phyloP scores from a whole-genome alignment of 2,888 invertebrate genomes.

The Amphiduros pacificus region DNA sequence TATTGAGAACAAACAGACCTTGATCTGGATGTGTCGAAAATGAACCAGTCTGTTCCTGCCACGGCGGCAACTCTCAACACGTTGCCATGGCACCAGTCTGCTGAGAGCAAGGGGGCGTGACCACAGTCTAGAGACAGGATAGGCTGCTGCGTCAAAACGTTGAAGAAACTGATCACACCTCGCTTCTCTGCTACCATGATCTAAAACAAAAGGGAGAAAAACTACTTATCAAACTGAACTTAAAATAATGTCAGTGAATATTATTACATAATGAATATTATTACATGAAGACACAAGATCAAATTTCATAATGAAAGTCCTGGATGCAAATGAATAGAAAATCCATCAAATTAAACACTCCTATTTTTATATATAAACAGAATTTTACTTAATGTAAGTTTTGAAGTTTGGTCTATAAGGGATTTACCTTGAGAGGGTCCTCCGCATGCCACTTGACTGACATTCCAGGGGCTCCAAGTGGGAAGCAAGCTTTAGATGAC shows the following conservation, averaged over 20 bases:
- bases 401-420: no score
- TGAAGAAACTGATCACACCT: slow-evolving; percentile 75
- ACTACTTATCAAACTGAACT: no score
- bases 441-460: slow-evolving; percentile 71
- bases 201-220: slow-evolving; percentile 32
- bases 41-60: slow-evolving; percentile 69
- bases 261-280: no score
- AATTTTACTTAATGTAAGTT: no score
- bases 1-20: slow-evolving; percentile 64
- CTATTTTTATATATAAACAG: no score
- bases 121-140: slow-evolving; percentile 65
- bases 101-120: slow-evolving; percentile 68
- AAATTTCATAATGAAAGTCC: no score
- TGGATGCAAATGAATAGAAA: no score
- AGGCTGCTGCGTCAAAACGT: slow-evolving; percentile 68
- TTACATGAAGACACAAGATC: no score
- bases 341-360: no score
- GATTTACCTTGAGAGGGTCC: slow-evolving; percentile 67
- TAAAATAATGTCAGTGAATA: no score
- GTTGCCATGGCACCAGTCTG: slow-evolving; percentile 73
- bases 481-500: slow-evolving; percentile 66
- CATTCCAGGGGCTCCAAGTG: slow-evolving; percentile 68
- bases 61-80: slow-evolving; percentile 67
- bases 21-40: slow-evolving; percentile 72
- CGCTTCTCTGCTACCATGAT: slow-evolving; percentile 75